Conservation (phyloP, 2,797 vertebrate species). For the Tadarida brasiliensis region DNA sequence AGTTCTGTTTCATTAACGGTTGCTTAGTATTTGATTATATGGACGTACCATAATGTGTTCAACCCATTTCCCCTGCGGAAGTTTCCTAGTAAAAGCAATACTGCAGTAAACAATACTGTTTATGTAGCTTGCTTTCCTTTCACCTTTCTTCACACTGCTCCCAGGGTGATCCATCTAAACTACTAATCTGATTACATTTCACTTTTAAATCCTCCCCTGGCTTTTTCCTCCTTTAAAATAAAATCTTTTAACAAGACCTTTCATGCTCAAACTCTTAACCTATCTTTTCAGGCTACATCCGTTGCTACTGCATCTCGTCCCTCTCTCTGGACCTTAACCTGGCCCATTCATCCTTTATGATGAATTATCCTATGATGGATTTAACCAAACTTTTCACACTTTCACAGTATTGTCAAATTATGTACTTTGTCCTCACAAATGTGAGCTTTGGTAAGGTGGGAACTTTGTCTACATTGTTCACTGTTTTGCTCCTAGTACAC, state of each 20-base stretch:
- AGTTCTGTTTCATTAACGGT: background rate
- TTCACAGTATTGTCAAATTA: background rate
- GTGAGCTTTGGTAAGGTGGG: background rate
- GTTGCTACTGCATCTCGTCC: background rate
- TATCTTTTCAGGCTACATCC: background rate
- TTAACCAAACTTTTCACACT: background rate
- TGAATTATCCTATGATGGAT: background rate
- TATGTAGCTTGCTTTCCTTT: background rate
- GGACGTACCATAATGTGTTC: no score
- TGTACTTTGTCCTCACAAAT: background rate
- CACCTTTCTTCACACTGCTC: background rate
- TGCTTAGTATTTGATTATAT: background rate
- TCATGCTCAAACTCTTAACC: background rate
- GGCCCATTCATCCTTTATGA: background rate
- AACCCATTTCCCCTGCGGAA: background rate
- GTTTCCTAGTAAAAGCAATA: background rate
- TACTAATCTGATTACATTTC: background rate
- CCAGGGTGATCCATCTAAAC: background rate
- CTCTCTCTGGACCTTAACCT: background rate
- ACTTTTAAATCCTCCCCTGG: background rate
- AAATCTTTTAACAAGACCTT: background rate
- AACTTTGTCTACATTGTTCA: background rate
- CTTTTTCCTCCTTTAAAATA: background rate
- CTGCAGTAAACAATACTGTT: background rate
- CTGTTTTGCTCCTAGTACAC: background rate